These are phyloP conservation scores for Oceanodroma tethys DNA, from an alignment of 2,113 vertebrate genomes.

Conservation along the genomic window DNA sequence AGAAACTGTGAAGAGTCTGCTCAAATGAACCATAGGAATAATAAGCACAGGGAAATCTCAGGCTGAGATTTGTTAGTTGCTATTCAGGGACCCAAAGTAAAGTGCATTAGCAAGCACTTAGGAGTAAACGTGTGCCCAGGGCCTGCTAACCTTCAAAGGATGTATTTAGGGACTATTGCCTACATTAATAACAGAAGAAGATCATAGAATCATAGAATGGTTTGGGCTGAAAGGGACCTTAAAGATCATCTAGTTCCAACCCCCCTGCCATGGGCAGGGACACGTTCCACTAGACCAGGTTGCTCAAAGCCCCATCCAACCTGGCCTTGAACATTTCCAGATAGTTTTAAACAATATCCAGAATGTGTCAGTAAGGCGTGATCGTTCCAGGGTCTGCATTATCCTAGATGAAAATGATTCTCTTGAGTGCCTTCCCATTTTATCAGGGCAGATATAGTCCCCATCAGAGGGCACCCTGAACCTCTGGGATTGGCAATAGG, in stretches of 20 bases:
- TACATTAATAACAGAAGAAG: not conserved
- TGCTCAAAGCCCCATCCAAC: too few species aligned
- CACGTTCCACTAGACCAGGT: too few species aligned
- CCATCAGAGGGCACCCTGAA: not conserved
- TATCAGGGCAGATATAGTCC: not conserved
- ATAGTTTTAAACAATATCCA: not conserved
- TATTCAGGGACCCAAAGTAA: not conserved
- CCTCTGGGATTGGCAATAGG: not conserved
- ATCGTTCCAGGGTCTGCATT: not conserved
- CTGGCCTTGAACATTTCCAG: too few species aligned
- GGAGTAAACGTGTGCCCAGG: not conserved
- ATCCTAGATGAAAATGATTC: not conserved
- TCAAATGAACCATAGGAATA: not conserved
- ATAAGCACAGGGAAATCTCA: not conserved
- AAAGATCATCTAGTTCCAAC: too few species aligned
- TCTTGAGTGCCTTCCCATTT: not conserved
- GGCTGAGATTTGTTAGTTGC: not conserved
- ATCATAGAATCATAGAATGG: too few species aligned
- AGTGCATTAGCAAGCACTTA: not conserved
- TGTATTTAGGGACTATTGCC: not conserved
- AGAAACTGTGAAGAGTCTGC: not conserved
- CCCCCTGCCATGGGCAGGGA: too few species aligned
- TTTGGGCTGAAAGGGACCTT: too few species aligned
- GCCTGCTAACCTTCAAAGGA: not conserved
- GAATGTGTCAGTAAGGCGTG: not conserved